Evolutionary conservation across 2,113 vertebrate genomes (phyloP), one percentile per base, ranked within the genome.

Genomic region (Terrapene triunguis): DNA sequence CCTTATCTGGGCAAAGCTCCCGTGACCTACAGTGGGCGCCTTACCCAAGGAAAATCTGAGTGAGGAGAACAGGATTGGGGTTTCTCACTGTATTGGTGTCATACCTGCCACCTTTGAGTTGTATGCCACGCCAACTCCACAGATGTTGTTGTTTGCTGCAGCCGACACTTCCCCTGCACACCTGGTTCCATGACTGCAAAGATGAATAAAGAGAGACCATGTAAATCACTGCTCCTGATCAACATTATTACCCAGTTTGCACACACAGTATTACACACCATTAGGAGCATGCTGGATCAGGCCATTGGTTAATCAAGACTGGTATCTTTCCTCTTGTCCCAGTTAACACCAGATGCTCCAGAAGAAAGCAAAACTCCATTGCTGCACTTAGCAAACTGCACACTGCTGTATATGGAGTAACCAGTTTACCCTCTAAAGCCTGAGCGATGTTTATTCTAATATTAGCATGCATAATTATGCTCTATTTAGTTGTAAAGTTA

Each of bases 141-240:
- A 99, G 97, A 99, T 99, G 96, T 99, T 99, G 98, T 99, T 99
- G 98, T 99, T 99, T 96, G 99, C 99, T 44, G 99, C 99, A 0
- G 99, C 99, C 82, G 99, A 99, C 83, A 99, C 99, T 97, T 99
- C 99, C 87, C 99, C 99, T 1, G 99, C 99, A 97, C 99, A 99
- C 69, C 99, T 98, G 9, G 99, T 99, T 90, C 99, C 99, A 0
- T 99, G 99, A 98, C 99, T 99, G 97, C 50, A 88, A 94, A 95
- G 78, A 62, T 76, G 95, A 95, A 94, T 27, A 94, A 80, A 97
- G 74, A 97, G 82, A 93, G 12, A 93, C 1, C 27, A 69, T 0
- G 3, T 93, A 50, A 94, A 22, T 7, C 22, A 13, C 84, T 90
- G 53, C 0, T n/a, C 72, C 62, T 35, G 2, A 53, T 44, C 32